Conservation (phyloP, 2,797 vertebrate species). For the Erpetoichthys calabaricus region DNA sequence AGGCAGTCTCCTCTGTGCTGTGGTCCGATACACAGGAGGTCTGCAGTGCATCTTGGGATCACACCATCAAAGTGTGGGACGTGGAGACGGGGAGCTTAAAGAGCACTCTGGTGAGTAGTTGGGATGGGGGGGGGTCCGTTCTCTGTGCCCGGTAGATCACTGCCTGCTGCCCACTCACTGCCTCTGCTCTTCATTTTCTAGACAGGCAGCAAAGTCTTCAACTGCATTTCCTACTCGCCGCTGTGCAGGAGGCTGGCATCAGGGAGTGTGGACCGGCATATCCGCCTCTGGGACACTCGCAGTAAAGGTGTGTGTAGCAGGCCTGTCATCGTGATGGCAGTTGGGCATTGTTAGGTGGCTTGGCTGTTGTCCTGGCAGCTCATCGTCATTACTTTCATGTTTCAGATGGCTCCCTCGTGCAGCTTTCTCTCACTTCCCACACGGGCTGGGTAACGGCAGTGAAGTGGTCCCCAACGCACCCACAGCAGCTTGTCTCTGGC, state of each 20-base stretch:
- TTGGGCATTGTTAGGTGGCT: no score
- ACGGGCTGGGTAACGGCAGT: constrained; percentile 90
- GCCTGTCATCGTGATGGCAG: no score
- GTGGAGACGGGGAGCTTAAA: constrained; percentile 69
- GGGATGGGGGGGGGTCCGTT: no score
- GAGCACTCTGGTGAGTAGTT: constrained; percentile 67
- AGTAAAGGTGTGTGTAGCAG: constrained; percentile 62
- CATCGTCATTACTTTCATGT: not conserved
- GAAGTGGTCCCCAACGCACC: constrained; percentile 80
- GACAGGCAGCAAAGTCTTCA: constrained; percentile 92
- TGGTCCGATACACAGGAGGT: constrained; percentile 82
- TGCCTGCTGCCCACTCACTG: not conserved
- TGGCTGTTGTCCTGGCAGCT: no score
- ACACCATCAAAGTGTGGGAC: constrained; percentile 88
- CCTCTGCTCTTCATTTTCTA: constrained; percentile 28
- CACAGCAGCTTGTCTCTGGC: constrained; percentile 86
- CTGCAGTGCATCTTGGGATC: constrained; percentile 93
- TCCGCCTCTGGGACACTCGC: constrained; percentile 88
- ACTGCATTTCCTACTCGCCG: constrained; percentile 81
- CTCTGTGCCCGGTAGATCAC: not conserved
- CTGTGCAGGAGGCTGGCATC: constrained; percentile 79
- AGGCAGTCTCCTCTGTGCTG: constrained; percentile 80
- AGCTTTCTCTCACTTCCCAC: constrained; percentile 83
- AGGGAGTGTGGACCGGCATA: constrained; percentile 83
- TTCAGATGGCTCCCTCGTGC: constrained; percentile 83